A percentile compares a stretch with the other conserved stretches of the same genome.
These are phyloP conservation scores for Poicephalus meyeri DNA, from an alignment of 2,113 vertebrate species.

Conservation along the genomic window DNA sequence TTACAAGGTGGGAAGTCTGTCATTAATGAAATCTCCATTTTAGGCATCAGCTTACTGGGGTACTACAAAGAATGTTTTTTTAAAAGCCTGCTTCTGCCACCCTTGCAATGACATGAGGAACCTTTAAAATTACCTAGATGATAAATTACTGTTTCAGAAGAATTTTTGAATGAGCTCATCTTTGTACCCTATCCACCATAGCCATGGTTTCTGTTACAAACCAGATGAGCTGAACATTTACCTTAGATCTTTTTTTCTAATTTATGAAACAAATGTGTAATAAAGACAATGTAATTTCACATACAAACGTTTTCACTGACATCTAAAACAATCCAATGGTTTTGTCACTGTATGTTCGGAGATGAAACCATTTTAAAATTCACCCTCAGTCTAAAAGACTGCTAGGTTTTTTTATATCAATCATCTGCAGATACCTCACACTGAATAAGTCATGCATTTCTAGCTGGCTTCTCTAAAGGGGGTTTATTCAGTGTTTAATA, in stretches of 20 bases:
- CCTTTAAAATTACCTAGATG: conserved; percentile 29
- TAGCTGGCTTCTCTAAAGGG: conserved; percentile 39
- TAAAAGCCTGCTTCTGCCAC: neutral
- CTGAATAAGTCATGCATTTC: conserved; percentile 66
- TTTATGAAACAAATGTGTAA: neutral
- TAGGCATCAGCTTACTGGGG: neutral
- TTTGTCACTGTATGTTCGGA: conserved; percentile 51
- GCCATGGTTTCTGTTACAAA: conserved; percentile 38
- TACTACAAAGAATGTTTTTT: neutral
- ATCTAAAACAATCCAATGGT: conserved; percentile 14
- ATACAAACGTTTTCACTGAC: conserved; percentile 12
- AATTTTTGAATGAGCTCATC: conserved; percentile 38
- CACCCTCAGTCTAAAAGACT: conserved; percentile 29
- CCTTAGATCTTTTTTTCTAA: conserved; percentile 36
- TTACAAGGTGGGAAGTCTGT: neutral
- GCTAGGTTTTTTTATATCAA: conserved; percentile 46
- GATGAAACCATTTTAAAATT: conserved; percentile 53
- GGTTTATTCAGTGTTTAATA: conserved; percentile 59
- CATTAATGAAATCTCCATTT: neutral
- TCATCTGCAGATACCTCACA: conserved; percentile 57
- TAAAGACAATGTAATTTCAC: conserved; percentile 36
- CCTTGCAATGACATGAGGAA: neutral
- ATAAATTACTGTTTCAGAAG: conserved; percentile 18
- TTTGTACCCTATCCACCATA: conserved; percentile 1
- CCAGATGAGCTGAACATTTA: conserved; percentile 7